phyloP scores from a whole-genome alignment of 2,113 vertebrate species.

The Osmerus mordax region DNA sequence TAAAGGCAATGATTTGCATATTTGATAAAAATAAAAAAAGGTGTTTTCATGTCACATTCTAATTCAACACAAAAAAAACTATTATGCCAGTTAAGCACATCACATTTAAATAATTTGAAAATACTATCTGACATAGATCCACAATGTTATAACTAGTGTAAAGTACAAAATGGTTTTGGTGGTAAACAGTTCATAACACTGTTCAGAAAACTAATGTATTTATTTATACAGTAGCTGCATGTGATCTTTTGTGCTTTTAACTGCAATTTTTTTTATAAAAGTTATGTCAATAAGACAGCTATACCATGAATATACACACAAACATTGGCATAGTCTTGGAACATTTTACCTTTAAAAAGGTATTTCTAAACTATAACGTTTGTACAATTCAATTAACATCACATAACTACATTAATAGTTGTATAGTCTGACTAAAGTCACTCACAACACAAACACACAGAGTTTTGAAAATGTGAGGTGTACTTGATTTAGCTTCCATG shows the following conservation, averaged over 20 bases:
- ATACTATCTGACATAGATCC: neutral
- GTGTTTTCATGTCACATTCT: slow-evolving; percentile 9
- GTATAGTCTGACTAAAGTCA: too few species aligned
- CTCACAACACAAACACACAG: too few species aligned
- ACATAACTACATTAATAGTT: neutral
- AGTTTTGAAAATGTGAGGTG: too few species aligned
- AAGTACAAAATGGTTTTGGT: slow-evolving; percentile 4
- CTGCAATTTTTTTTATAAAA: too few species aligned
- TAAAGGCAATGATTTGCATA: neutral
- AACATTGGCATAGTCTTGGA: neutral
- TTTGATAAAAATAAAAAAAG: slow-evolving; percentile 38
- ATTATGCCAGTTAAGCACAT: neutral
- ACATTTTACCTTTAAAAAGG: neutral
- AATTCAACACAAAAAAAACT: slow-evolving; percentile 26
- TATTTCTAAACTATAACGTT: neutral
- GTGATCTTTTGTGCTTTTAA: too few species aligned
- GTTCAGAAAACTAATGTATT: neutral
- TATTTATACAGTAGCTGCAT: too few species aligned
- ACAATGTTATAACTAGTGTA: slow-evolving; percentile 3
- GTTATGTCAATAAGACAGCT: neutral
- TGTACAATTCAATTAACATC: neutral
- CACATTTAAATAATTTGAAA: neutral
- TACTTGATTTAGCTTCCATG: too few species aligned
- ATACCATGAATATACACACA: slow-evolving; percentile 1
- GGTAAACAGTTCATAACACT: neutral